phyloP scores from a whole-genome alignment of 2,113 vertebrate genomes.

The Leiothrix lutea region DNA sequence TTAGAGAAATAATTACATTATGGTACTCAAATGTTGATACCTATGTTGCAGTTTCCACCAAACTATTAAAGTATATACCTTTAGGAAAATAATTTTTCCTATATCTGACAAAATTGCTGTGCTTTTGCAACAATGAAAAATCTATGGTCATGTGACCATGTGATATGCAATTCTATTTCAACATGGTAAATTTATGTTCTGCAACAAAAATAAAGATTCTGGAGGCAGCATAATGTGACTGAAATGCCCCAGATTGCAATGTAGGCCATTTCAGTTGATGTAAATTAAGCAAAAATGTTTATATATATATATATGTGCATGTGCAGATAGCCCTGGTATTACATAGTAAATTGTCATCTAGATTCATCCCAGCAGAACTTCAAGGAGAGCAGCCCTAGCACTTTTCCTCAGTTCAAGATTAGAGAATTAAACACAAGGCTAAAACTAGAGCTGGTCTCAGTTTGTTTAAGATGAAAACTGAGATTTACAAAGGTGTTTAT shows the following conservation, averaged over 20 bases:
- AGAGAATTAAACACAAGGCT: background rate
- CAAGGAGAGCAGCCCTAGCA: background rate
- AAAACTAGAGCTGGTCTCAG: background rate
- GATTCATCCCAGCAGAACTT: background rate
- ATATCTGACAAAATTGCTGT: accelerated
- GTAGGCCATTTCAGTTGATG: background rate
- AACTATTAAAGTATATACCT: background rate
- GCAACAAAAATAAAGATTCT: background rate
- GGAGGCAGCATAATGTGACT: background rate
- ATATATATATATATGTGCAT: too few relatives aligned
- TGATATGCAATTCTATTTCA: background rate
- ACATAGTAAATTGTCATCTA: background rate
- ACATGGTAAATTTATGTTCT: background rate
- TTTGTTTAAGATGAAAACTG: background rate
- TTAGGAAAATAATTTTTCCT: background rate
- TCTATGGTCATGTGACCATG: background rate
- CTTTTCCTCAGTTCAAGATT: background rate
- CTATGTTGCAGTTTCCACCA: background rate
- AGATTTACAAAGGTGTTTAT: background rate
- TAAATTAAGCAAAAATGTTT: background rate
- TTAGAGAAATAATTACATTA: background rate
- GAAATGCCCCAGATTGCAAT: background rate
- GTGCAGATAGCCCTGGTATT: background rate
- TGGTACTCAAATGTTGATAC: background rate
- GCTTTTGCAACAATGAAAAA: background rate